Base-by-base conservation (phyloP, 2,113 vertebrate species). In the Sialia sialis region DNA sequence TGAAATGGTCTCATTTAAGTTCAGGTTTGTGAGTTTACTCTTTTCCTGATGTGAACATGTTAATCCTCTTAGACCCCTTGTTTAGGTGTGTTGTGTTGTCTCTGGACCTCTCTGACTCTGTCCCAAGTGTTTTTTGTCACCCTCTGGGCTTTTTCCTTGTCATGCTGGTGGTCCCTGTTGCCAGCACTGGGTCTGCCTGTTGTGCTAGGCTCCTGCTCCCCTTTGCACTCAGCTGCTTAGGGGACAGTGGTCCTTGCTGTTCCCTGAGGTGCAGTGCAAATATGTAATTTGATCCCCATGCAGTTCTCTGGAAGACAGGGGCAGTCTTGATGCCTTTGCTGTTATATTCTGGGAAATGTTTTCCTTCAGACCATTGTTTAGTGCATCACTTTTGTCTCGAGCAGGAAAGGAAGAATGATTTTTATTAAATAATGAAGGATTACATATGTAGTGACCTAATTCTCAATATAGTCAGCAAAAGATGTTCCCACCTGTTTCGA, bases 61-160 rank as follows among this genome's bases (percentile, higher is more conserved):
- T 41, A 29, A 22, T 46, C 3, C 17, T 55, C 16, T 9, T 36
- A 9, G 16, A n/a, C 11, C 0, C 11, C 11, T 46, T 34, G 5
- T 49, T 14, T 23, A 6, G 19, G 9, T 6, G 7, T 39, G n/a
- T 17, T 52, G 39, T 2, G 0, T 5, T 44, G 6, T 30, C 14
- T 60, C 16, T 5, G n/a, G 13, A 7, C 6, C 15, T 82, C 10
- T 36, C 22, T n/a, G n/a, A n/a, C n/a, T 75, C 54, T 63, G 51
- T 2, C 8, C 15, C 7, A 8, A 10, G 9, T 17, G 25, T 0
- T 51, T 75, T 81, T 56, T 43, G 27, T 51, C 16, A 25, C n/a
- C 0, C 3, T 3, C 21, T 46, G 32, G 18, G 12, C 5, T 72
- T 75, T 83, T 20, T 55, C 8, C 17, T 79, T 59, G 26, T 4